phyloP scores from a whole-genome alignment of 1,140 invertebrate species.

The Bradynema listronoti region DNA sequence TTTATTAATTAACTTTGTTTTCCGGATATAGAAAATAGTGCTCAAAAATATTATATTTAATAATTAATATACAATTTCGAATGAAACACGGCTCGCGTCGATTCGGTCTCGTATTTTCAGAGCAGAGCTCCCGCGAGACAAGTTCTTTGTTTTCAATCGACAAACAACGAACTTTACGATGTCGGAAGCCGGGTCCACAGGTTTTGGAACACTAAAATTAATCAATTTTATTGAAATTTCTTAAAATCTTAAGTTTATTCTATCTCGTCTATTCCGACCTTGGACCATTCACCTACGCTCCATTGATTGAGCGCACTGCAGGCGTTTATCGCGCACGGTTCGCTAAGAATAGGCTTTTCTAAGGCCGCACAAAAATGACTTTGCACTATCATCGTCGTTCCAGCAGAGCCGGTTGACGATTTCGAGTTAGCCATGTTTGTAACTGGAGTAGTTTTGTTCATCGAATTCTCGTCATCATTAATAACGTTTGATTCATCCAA shows the following conservation, averaged over 20 bases:
- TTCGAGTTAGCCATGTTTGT: no score
- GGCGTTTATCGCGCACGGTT: constrained; percentile 44
- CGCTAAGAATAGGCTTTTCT: constrained; percentile 12
- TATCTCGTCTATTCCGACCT: constrained; percentile 18
- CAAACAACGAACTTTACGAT: constrained; percentile 41
- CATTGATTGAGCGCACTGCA: constrained; percentile 45
- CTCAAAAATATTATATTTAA: neutral
- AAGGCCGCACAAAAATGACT: no score
- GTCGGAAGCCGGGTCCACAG: constrained; percentile 46
- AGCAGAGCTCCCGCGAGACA: constrained; percentile 28
- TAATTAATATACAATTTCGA: constrained; percentile 43
- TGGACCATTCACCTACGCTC: constrained; percentile 47
- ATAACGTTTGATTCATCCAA: no score
- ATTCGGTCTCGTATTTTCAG: constrained; percentile 26
- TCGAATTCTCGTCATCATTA: no score
- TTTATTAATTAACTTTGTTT: no score
- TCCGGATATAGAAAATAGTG: no score
- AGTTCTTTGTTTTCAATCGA: constrained; percentile 26
- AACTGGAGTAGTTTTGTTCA: no score
- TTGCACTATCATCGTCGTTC: no score
- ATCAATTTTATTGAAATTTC: neutral
- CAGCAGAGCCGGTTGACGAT: no score
- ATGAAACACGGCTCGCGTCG: constrained; percentile 50
- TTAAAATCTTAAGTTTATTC: constrained; percentile 1
- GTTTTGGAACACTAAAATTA: constrained; percentile 48